Percentiles rank a stretch among this genome's conserved stretches.
Evolutionary conservation across 2,888 invertebrate genomes (phyloP).

Genomic region (Fabriciana adippe): DNA sequence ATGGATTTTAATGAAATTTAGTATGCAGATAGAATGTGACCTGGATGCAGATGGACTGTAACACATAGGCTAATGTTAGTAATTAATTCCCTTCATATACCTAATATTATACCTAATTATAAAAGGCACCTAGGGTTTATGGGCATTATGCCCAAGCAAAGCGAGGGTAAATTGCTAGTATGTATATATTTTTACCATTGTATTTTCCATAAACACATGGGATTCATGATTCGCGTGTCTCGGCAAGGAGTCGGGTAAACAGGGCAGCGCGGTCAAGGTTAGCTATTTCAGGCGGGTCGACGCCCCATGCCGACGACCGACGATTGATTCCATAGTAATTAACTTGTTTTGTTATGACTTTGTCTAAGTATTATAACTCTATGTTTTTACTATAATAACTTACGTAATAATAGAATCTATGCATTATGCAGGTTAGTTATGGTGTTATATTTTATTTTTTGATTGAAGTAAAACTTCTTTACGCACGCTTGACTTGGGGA

Average conservation of each 20-base stretch:
- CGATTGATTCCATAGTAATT: conserved; percentile 28
- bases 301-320: conserved; percentile 33
- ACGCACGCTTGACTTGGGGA: no score
- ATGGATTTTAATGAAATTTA: no score
- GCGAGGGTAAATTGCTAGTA: background rate
- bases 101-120: no score
- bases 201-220: conserved; percentile 23
- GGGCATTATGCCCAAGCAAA: no score
- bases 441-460: no score
- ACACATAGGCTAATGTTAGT: no score
- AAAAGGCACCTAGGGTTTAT: no score
- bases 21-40: no score
- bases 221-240: conserved; percentile 20
- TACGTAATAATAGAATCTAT: background rate
- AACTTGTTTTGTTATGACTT: conserved; percentile 17
- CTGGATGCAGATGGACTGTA: no score
- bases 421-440: no score
- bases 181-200: background rate
- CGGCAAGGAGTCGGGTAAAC: conserved; percentile 43
- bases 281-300: conserved; percentile 63
- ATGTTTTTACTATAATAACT: background rate
- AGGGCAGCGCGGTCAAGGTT: conserved; percentile 70
- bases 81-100: no score
- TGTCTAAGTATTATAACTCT: background rate
- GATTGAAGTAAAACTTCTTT: no score